Evolutionary conservation across 2,113 vertebrate genomes (phyloP), one percentile per base, ranked within the genome.

Genomic region (Panthera tigris): DNA sequence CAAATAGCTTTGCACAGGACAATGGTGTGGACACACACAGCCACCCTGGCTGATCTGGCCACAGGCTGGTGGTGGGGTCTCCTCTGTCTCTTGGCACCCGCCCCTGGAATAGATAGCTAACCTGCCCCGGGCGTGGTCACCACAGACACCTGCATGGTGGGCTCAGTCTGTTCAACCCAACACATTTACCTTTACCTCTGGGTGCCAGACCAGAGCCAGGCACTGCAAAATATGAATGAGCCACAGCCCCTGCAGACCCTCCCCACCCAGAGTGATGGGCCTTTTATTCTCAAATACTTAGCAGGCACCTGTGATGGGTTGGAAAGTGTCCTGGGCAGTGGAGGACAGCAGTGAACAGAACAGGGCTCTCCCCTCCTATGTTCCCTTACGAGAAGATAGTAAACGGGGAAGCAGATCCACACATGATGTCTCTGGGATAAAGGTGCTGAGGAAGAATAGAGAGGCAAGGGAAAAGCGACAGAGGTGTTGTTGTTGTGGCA

Each of bases 131-230:
- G n/a, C 0, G 0, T 48, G 63, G 74, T 68, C 89, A 23, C n/a
- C 0, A 1, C 68, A 48, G 85, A 48, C 2, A 5, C 48, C 73
- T 23, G 1, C 0, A 0, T 1, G 2, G 18, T 41, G 52, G 29
- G 4, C 68, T 80, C 9, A 21, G 48, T 84, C 36, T 82, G 11
- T 63, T 81, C n/a, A 55, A 3, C 12, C 19, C 6, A 50, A 65
- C 31, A 50, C 3, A 6, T 57, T 33, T 39, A 36, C 18, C n/a
- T 63, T 66, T 23, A 8, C 41, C 3, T 13, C 10, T 57, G 57
- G 83, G 21, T 31, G n/a, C 29, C 81, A n/a, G 55, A 9, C 55
- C 6, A 2, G 31, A 71, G 25, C 81, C 19, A 23, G 71, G 68
- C 11, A 3, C 69, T 18, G 61, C 25, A 25, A 68, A n/a, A n/a